Conservation (phyloP, 1,140 invertebrate genomes). For the Cotesia glomerata region DNA sequence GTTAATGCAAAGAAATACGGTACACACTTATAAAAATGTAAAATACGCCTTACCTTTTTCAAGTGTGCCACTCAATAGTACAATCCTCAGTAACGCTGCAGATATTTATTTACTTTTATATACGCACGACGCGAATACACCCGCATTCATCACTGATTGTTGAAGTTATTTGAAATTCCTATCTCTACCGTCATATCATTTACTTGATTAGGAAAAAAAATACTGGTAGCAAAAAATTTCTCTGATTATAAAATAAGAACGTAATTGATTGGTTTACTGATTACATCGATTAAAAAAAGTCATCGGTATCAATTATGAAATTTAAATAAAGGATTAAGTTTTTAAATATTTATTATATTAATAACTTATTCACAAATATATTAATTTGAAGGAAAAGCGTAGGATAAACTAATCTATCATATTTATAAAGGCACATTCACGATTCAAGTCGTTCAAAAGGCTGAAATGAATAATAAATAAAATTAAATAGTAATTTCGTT, state of each 20-base stretch:
- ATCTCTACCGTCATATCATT: not conserved
- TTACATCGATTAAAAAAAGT: not conserved
- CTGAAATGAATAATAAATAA: too few species aligned
- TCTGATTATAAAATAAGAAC: too few species aligned
- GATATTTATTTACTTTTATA: conserved; percentile 27
- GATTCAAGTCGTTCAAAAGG: too few species aligned
- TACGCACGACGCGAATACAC: conserved; percentile 19
- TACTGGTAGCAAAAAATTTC: not conserved
- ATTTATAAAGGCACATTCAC: too few species aligned
- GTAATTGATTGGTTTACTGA: not conserved
- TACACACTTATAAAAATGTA: not conserved
- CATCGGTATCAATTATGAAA: not conserved
- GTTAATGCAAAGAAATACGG: not conserved
- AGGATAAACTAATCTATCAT: too few species aligned
- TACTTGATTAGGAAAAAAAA: not conserved
- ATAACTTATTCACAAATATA: too few species aligned
- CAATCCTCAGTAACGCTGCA: not conserved
- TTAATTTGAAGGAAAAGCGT: too few species aligned
- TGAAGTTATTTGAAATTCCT: not conserved
- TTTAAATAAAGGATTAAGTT: not conserved
- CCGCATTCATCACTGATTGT: not conserved
- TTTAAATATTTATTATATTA: not conserved
- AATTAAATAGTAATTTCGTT: not conserved
- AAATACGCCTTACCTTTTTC: conserved; percentile 19
- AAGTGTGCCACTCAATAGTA: conserved; percentile 16